Evolutionary conservation across 2,113 vertebrate species (phyloP).

Genomic region (Gasterosteus nipponicus): DNA sequence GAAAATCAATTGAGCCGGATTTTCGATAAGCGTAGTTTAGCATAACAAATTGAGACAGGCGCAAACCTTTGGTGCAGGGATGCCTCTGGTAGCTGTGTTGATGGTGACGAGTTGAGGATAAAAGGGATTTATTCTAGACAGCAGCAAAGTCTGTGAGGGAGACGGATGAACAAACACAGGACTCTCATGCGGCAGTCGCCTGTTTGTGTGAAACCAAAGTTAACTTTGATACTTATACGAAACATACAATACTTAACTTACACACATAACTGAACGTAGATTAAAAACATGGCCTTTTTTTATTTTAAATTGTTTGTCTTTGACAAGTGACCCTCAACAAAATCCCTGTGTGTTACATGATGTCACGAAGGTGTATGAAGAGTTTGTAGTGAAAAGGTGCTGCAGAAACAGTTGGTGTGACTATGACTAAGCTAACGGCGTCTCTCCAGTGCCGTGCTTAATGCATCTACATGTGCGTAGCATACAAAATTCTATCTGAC

Average conservation of each 20-base stretch:
- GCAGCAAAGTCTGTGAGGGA: not conserved
- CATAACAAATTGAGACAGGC: not conserved
- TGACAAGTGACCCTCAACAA: too few relatives aligned
- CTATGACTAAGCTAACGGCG: not conserved
- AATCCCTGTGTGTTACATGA: not conserved
- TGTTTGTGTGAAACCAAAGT: not conserved
- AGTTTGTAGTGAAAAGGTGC: not conserved
- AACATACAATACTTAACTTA: too few relatives aligned
- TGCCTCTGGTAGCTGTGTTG: not conserved
- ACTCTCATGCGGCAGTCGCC: not conserved
- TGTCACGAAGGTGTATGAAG: not conserved
- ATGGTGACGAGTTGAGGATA: not conserved
- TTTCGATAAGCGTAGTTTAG: not conserved
- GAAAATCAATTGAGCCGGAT: not conserved
- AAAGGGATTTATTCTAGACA: not conserved
- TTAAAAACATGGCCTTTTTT: too few relatives aligned
- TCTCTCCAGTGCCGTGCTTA: not conserved
- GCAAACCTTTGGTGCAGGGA: not conserved
- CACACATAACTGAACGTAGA: too few relatives aligned
- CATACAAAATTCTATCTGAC: not conserved
- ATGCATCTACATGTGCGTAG: not conserved
- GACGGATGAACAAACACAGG: not conserved
- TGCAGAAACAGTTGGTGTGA: not conserved
- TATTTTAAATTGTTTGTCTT: too few relatives aligned
- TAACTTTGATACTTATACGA: not conserved